These are phyloP conservation scores for Hyperopisus bebe DNA, from an alignment of 2,113 vertebrate genomes.

Conservation along the genomic window DNA sequence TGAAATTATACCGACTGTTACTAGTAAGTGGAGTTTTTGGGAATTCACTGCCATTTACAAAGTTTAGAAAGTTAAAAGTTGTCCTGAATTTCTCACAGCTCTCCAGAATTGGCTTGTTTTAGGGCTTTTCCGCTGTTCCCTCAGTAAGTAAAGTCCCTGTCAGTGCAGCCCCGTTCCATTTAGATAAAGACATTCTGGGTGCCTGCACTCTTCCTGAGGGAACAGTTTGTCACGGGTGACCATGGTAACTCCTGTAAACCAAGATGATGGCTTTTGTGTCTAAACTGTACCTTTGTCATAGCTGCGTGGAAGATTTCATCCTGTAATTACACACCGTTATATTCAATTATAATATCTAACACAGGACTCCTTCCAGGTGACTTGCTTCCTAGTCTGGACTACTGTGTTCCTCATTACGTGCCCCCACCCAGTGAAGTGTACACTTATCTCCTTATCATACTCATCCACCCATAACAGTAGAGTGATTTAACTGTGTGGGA, in stretches of 20 bases:
- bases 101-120: not conserved
- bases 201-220: not conserved
- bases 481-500: not conserved
- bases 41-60: not conserved
- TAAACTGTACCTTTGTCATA: not conserved
- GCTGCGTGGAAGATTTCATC: not conserved
- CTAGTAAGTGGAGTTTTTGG: not conserved
- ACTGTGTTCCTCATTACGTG: not conserved
- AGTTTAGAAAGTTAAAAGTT: not conserved
- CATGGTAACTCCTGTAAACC: not conserved
- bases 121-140: not conserved
- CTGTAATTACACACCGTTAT: slow-evolving; percentile 3
- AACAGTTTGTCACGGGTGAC: not conserved
- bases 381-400: not conserved
- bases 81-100: not conserved
- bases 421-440: not conserved
- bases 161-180: not conserved
- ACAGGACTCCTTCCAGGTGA: not conserved
- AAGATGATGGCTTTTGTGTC: not conserved
- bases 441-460: not conserved
- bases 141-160: not conserved
- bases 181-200: not conserved
- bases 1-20: not conserved
- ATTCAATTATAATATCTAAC: not conserved
- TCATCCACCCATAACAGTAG: not conserved